A percentile compares a stretch with the other conserved stretches of the same genome.
These are phyloP conservation scores for Eupithecia subfuscata DNA, from an alignment of 2,888 invertebrate genomes.

Conservation along the genomic window DNA sequence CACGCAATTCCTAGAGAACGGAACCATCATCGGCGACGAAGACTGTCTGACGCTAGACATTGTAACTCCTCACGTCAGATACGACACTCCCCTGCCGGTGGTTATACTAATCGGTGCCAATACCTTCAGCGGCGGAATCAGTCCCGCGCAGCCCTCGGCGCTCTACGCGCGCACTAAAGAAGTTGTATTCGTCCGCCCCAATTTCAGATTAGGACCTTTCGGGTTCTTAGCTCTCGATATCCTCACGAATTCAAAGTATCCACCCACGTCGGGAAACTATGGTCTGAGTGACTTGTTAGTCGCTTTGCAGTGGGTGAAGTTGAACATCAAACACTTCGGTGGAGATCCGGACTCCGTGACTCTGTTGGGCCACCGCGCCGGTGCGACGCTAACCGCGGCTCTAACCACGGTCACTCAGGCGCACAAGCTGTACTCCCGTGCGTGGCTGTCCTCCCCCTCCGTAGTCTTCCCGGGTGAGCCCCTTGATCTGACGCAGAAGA, in stretches of 20 bases:
- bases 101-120: constrained; percentile 93
- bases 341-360: constrained; percentile 92
- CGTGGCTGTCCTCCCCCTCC: constrained; percentile 92
- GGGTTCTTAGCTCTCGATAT: constrained; percentile 92
- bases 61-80: constrained; percentile 91
- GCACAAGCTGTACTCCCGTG: constrained; percentile 88
- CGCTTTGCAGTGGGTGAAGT: constrained; percentile 90
- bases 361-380: constrained; percentile 92
- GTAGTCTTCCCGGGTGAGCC: constrained; percentile 88
- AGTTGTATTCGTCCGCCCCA: constrained; percentile 93
- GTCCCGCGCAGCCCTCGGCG: constrained; percentile 90
- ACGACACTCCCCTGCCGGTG: constrained; percentile 91
- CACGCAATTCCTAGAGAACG: constrained; percentile 87
- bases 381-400: constrained; percentile 92
- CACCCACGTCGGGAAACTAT: constrained; percentile 92
- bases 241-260: constrained; percentile 87
- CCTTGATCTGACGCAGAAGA: constrained; percentile 84
- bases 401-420: constrained; percentile 85
- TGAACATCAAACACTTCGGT: constrained; percentile 93
- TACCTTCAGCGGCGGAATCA: constrained; percentile 90
- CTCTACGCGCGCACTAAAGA: constrained; percentile 90
- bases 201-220: constrained; percentile 90
- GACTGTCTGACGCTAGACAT: constrained; percentile 93
- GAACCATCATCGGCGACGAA: constrained; percentile 88
- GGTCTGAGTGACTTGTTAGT: constrained; percentile 91